Percentiles rank a stretch among this genome's conserved stretches.
These are phyloP conservation scores for Acanthococcus lagerstroemiae DNA, from an alignment of 2,888 invertebrate species.

Conservation along the genomic window DNA sequence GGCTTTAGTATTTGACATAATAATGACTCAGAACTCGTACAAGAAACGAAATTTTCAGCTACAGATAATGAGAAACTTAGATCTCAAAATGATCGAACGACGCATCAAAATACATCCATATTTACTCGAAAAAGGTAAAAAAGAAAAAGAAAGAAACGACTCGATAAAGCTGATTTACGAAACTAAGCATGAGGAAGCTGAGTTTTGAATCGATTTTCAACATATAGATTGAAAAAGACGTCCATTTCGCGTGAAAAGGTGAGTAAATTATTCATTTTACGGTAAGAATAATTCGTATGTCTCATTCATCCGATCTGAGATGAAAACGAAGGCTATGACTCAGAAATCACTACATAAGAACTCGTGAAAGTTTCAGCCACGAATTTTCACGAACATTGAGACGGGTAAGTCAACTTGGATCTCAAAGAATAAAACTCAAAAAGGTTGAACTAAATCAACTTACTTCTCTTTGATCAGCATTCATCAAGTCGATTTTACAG, in stretches of 20 bases:
- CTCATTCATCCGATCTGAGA: not conserved
- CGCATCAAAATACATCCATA: too few species aligned
- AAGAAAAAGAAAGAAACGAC: too few species aligned
- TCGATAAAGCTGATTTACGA: too few species aligned
- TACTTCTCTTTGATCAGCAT: not conserved
- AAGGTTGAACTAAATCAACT: not conserved
- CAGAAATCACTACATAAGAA: not conserved
- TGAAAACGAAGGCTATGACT: not conserved
- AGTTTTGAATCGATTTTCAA: not conserved
- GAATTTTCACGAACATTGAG: not conserved
- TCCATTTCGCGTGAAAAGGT: not conserved
- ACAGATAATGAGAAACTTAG: too few species aligned
- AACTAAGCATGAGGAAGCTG: not conserved
- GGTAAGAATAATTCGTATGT: not conserved
- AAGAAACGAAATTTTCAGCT: too few species aligned
- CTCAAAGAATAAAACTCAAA: not conserved
- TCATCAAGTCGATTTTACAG: not conserved
- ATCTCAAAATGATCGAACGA: too few species aligned
- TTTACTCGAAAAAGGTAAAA: too few species aligned
- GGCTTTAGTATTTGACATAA: too few species aligned
- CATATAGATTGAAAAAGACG: not conserved
- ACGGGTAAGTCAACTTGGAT: too few species aligned
- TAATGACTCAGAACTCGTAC: too few species aligned
- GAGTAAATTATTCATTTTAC: not conserved
- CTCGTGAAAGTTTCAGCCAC: not conserved